Base-by-base conservation (phyloP, 2,113 vertebrate genomes). In the Alces alces region DNA sequence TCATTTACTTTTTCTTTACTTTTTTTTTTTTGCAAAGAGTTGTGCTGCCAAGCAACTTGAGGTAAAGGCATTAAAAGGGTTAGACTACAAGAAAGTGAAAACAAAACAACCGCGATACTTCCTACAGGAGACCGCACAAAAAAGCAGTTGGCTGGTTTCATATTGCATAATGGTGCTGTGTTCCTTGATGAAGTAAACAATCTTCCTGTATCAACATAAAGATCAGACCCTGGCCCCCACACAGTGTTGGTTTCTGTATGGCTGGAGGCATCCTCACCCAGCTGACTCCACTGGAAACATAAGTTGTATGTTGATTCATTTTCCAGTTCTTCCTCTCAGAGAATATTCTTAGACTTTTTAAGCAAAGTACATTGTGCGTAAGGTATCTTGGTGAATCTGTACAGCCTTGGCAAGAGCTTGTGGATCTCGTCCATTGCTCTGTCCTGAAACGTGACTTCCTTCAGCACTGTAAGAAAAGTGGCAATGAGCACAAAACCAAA, bases 361-460 rank as follows among this genome's bases (percentile, higher is more conserved):
- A 99, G 99, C 99, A 98, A 99, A 99, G 99, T 99, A 99, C 99
- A 99, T 99, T 99, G 99, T 99, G 99, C 99, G 99, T 99, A 99
- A 99, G 99, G 99, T 99, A 99, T 99, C 99, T 97, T 99, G 99
- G 99, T 99, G 99, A 99, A 99, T 99, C 98, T 99, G 99, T 98
- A 99, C 99, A 93, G 99, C 99, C 99, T 99, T 99, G 98, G 99
- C 99, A 95, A 99, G 99, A 93, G 99, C 99, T 98, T 99, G 99
- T 23, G 99, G 99, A 98, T 99, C 99, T 98, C 99, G 99, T 66
- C 99, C 99, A 85, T 99, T 99, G 98, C 99, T 99, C 98, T 99
- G 99, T 98, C 99, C 99, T 85, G 99, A 99, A 98, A 99, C 99
- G n/a, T 99, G 99, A 99, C 99, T 99, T 98, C 99, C 99, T 99